Conservation (phyloP, 2,113 vertebrate species). For the Myotis davidii region DNA sequence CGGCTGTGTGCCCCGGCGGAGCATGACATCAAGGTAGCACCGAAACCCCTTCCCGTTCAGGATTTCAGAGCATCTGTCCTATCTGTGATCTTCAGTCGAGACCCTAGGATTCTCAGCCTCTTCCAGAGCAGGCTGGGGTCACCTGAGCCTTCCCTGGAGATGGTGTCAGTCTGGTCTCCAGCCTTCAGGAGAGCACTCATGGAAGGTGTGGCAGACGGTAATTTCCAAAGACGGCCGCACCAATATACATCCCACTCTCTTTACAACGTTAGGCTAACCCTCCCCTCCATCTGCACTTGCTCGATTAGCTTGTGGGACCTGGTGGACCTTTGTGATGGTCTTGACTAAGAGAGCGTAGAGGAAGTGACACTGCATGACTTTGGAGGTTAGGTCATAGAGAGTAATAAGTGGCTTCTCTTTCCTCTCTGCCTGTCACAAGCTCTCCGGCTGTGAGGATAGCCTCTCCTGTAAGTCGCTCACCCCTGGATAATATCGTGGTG, state of each 20-base stretch:
- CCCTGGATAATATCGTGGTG: no score
- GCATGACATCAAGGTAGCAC: neutral
- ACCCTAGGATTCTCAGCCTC: neutral
- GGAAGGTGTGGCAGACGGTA: neutral
- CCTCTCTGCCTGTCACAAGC: no score
- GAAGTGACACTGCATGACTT: neutral
- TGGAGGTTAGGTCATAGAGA: neutral
- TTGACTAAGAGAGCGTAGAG: neutral
- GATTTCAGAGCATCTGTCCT: neutral
- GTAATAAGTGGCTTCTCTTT: neutral
- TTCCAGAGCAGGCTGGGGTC: neutral
- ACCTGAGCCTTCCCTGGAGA: neutral
- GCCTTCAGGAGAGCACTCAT: neutral
- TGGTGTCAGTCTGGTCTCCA: neutral
- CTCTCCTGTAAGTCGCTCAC: no score
- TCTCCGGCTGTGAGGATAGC: no score
- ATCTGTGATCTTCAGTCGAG: neutral
- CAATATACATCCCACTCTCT: neutral
- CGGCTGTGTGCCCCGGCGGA: neutral
- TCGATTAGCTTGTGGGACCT: no score
- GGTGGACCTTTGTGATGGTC: neutral
- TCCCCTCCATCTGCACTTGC: no score
- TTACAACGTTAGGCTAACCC: neutral
- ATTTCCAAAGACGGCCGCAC: neutral
- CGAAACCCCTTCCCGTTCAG: neutral